Conservation (phyloP, 1,140 invertebrate genomes). For the Drosophila sucinea region DNA sequence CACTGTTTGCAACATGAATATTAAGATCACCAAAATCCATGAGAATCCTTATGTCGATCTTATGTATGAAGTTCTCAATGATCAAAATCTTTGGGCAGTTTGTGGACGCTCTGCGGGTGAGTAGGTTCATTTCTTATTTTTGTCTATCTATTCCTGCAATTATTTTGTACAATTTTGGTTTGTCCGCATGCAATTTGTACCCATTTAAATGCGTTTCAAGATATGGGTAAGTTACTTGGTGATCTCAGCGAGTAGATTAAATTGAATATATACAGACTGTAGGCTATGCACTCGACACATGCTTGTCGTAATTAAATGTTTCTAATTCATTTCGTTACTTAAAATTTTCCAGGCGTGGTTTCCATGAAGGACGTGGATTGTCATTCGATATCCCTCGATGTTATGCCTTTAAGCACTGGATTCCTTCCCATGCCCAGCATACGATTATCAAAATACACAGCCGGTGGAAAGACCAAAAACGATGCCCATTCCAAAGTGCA, state of each 20-base stretch:
- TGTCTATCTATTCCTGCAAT: conserved; percentile 12
- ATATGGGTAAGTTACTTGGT: conserved; percentile 61
- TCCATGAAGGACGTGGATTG: conserved; percentile 89
- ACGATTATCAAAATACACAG: conserved; percentile 95
- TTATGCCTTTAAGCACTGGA: conserved; percentile 95
- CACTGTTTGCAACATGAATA: conserved; percentile 92
- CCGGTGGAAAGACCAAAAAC: conserved; percentile 87
- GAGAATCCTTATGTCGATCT: conserved; percentile 85
- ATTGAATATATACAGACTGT: background rate
- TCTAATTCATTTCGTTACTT: background rate
- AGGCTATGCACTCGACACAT: no score
- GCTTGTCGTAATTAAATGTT: background rate
- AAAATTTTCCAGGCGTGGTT: conserved; percentile 88
- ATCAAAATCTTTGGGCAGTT: conserved; percentile 96
- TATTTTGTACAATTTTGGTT: conserved; percentile 55
- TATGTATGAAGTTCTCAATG: conserved; percentile 96
- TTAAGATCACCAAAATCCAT: conserved; percentile 87
- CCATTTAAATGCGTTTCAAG: conserved; percentile 52
- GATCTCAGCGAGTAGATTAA: conserved; percentile 32
- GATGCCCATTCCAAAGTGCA: conserved; percentile 90
- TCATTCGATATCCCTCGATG: conserved; percentile 92
- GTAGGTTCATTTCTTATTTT: conserved; percentile 20
- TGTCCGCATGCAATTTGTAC: conserved; percentile 53
- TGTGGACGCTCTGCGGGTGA: conserved; percentile 92
- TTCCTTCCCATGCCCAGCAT: conserved; percentile 94